Conservation (phyloP, 1,140 invertebrate species). For the Aphidius gifuensis region DNA sequence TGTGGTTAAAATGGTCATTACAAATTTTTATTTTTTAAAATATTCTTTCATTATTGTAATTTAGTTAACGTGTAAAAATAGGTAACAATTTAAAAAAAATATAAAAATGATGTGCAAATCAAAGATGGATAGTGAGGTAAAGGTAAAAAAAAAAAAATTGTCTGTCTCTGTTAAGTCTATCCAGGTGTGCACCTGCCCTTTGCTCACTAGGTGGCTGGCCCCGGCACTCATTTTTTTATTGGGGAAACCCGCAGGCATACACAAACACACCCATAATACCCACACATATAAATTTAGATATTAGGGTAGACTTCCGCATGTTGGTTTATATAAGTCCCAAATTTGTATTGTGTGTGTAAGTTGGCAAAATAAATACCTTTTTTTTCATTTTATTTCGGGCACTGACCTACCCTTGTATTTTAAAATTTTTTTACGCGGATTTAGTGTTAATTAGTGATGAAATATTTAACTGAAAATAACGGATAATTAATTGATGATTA, state of each 20-base stretch:
- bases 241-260: slow-evolving; percentile 13
- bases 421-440: too few species aligned
- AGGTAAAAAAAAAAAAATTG: slow-evolving; percentile 24
- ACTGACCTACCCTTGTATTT: slow-evolving; percentile 44
- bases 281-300: background rate
- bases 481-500: too few species aligned
- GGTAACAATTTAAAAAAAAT: too few species aligned
- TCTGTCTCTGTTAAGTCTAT: slow-evolving; percentile 24
- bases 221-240: slow-evolving; percentile 33
- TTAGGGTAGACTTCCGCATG: background rate
- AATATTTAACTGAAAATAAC: slow-evolving; percentile 9
- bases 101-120: too few species aligned
- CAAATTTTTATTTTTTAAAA: too few species aligned
- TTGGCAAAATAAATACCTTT: slow-evolving; percentile 25
- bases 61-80: too few species aligned
- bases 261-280: background rate
- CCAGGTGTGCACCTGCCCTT: slow-evolving; percentile 48
- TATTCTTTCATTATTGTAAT: too few species aligned
- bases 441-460: too few species aligned
- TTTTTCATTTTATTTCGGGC: slow-evolving; percentile 27
- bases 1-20: too few species aligned
- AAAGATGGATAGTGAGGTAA: too few species aligned
- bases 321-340: slow-evolving; percentile 1
- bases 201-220: slow-evolving; percentile 25
- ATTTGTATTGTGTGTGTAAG: slow-evolving; percentile 6